Evolutionary conservation across 2,888 invertebrate species (phyloP).

Genomic region (Alsophila aescularia): DNA sequence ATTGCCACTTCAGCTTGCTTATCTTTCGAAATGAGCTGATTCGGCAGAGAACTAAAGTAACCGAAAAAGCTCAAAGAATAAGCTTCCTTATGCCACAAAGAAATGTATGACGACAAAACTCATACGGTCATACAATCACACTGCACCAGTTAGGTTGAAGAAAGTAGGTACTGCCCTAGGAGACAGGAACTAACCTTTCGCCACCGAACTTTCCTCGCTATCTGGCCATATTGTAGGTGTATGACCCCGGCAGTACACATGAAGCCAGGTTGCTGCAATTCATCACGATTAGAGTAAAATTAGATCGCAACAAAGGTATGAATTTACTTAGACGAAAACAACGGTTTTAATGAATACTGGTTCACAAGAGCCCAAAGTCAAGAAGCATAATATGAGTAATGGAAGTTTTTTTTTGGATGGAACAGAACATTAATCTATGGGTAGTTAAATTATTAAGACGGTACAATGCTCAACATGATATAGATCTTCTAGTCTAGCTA

Average conservation of each 20-base stretch:
- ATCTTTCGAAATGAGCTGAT: too few relatives aligned
- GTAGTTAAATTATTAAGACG: too few relatives aligned
- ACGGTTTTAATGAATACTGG: too few relatives aligned
- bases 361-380: too few relatives aligned
- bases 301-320: slow-evolving; percentile 11
- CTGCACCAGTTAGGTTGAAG: slow-evolving; percentile 79
- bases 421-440: too few relatives aligned
- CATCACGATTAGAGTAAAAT: slow-evolving; percentile 25
- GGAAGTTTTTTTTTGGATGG: too few relatives aligned
- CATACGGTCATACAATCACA: slow-evolving; percentile 42
- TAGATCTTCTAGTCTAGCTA: too few relatives aligned
- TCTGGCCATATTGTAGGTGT: slow-evolving; percentile 48
- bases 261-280: slow-evolving; percentile 22
- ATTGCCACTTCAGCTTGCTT: too few relatives aligned
- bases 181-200: slow-evolving; percentile 77
- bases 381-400: too few relatives aligned
- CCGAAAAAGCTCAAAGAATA: too few relatives aligned
- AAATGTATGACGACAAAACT: slow-evolving; percentile 54
- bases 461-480: too few relatives aligned
- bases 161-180: slow-evolving; percentile 64
- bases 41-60: too few relatives aligned
- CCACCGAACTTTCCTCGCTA: slow-evolving; percentile 71
- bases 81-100: slow-evolving; percentile 36
- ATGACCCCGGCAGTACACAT: slow-evolving; percentile 63
- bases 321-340: neutral